Evolutionary conservation across 2,113 vertebrate genomes (phyloP), one percentile per base, ranked within the genome.

Genomic region (Pelobates fuscus): DNA sequence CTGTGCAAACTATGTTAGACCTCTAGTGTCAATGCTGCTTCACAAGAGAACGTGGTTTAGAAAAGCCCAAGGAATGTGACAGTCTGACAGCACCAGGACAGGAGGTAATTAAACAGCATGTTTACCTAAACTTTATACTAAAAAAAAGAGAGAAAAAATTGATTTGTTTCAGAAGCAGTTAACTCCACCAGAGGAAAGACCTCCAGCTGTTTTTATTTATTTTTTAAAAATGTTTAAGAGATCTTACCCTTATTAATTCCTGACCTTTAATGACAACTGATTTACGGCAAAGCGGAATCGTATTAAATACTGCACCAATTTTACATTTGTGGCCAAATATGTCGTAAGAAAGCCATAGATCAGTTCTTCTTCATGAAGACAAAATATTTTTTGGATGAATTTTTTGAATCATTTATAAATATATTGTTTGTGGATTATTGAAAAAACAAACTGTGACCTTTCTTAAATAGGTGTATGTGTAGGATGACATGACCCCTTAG

Each of bases 281-380:
- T 79, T 83, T 83, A 70, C 81, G 61, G 80, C 60, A 70, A n/a
- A 57, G 54, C 29, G 78, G 67, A 84, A 78, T 83, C 72, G 80
- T 78, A 81, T 67, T 69, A 82, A 66, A 80, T 64, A 57, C 20
- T 75, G 77, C 71, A 78, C 83, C 81, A 77, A 79, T 71, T 60
- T 41, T 26, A 17, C 54, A 54, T 43, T 70, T 73, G 49, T 58
- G 81, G 79, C 78, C 79, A 86, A 49, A 57, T 21, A 3, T 8
- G 18, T 83, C 73, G 83, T 30, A 69, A 81, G 58, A 49, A 5
- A 3, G 41, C 73, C 78, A 78, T 74, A 79, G n/a, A 20, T 81
- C 27, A n/a, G n/a, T n/a, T n/a, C n/a, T n/a, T n/a, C n/a, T n/a
- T n/a, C n/a, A n/a, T n/a, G n/a, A n/a, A n/a, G n/a, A n/a, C n/a